These are phyloP conservation scores for Asteroscopus sphinx DNA, from an alignment of 2,888 invertebrate genomes.

Conservation along the genomic window DNA sequence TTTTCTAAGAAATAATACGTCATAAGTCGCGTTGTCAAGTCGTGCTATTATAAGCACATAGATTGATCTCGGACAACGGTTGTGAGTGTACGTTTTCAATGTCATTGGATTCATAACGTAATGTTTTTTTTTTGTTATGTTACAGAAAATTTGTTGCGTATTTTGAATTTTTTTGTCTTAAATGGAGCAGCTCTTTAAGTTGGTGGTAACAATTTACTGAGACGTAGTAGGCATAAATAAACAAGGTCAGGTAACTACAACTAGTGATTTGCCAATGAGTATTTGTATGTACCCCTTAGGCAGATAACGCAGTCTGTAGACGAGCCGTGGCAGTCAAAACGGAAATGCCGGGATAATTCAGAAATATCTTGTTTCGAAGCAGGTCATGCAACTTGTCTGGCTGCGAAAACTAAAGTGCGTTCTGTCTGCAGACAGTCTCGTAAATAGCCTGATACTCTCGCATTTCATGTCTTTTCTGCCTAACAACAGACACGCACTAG, in stretches of 20 bases:
- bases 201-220: neutral
- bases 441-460: too few relatives aligned
- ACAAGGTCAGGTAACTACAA: constrained; percentile 29
- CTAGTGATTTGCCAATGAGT: constrained; percentile 18
- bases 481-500: too few relatives aligned
- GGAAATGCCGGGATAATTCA: too few relatives aligned
- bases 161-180: constrained; percentile 2
- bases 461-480: neutral
- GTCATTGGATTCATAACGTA: constrained; percentile 37
- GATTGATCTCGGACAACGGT: constrained; percentile 28
- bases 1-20: constrained; percentile 67
- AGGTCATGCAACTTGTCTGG: too few relatives aligned
- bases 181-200: constrained; percentile 24
- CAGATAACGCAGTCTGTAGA: neutral
- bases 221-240: constrained; percentile 16
- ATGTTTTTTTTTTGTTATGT: constrained; percentile 15
- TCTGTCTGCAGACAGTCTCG: too few relatives aligned
- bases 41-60: constrained; percentile 11
- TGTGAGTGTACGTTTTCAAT: constrained; percentile 40
- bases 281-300: constrained; percentile 5
- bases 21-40: constrained; percentile 37
- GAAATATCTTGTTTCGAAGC: too few relatives aligned
- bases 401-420: too few relatives aligned
- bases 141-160: neutral
- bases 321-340: neutral